Evolutionary conservation across 2,797 vertebrate species (phyloP).

Genomic region (Hirundo rustica): DNA sequence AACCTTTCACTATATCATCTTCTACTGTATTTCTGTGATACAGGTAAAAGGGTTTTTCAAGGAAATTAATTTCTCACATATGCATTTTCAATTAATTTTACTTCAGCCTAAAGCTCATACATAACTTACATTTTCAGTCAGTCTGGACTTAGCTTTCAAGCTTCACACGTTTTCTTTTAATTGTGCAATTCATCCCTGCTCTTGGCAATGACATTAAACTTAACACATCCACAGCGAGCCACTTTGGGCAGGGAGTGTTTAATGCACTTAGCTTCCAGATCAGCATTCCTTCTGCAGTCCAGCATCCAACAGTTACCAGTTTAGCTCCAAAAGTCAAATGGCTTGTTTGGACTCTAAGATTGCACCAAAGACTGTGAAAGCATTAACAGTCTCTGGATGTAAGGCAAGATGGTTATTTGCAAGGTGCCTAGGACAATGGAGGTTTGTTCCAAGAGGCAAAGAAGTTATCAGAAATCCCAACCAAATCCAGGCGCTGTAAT

Average conservation of each 20-base stretch:
- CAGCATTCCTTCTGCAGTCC: not conserved
- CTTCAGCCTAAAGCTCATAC: not conserved
- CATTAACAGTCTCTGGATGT: not conserved
- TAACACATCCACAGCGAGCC: not conserved
- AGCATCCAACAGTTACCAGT: not conserved
- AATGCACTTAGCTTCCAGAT: not conserved
- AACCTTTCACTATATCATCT: not conserved
- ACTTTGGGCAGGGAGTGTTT: not conserved
- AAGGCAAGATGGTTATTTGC: not conserved
- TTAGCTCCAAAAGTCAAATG: not conserved
- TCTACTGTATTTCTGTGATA: not conserved
- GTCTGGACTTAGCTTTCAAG: not conserved
- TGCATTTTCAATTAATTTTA: not conserved
- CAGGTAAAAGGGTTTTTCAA: not conserved
- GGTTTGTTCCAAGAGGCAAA: not conserved
- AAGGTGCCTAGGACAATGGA: not conserved
- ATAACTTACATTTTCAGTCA: not conserved
- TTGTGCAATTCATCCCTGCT: not conserved
- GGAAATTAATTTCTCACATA: not conserved
- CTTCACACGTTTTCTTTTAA: not conserved
- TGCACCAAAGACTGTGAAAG: not conserved
- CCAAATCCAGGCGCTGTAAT: rapidly evolving
- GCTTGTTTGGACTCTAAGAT: not conserved
- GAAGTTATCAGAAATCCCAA: not conserved
- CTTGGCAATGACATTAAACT: not conserved